Evolutionary conservation across 2,113 vertebrate genomes (phyloP), one percentile per base, ranked within the genome.

Genomic region (Emydura subglobosa): DNA sequence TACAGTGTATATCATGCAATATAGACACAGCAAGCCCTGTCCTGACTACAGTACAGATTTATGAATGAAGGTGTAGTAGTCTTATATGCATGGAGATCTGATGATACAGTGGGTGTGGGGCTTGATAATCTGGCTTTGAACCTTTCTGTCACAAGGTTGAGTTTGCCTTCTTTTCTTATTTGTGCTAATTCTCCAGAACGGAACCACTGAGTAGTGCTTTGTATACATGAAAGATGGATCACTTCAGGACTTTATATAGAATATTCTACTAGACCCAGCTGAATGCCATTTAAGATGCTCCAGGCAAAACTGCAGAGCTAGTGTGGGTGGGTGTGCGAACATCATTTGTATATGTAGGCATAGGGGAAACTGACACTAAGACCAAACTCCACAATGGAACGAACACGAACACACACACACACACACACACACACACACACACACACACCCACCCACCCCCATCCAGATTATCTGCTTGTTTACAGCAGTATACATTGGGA

Each of bases 1-100:
- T 27, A 98, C 99, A 0, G 97, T 99, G 51, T 99, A 99, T 95
- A 98, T 99, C 98, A 99, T 99, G 98, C 98, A 98, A 47, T 99
- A 99, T 93, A 98, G 99, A 79, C 99, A 99, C 94, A 99, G 98
- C 95, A 98, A 98, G 97, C 99, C 99, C 59, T 99, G 99, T 82
- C 98, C 98, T 0, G 97, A 98, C 86, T 92, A 97, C 49, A 87
- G 95, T n/a, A 72, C 92, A 0, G 98, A 96, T 82, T 57, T 98
- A 86, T 98, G 96, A 98, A 72, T 14, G 14, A 94, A 98, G 98
- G 98, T 98, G 97, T 1, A 50, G 94, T 76, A 0, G 4, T 76
- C 22, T 87, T 50, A 0, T 54, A 3, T 88, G 11, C 1, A 0
- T 1, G 83, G 82, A 55, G 42, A 12, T 2, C 21, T 44, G 78